Evolutionary conservation across 2,113 vertebrate species (phyloP).

Genomic region (Tylochromis polylepis): DNA sequence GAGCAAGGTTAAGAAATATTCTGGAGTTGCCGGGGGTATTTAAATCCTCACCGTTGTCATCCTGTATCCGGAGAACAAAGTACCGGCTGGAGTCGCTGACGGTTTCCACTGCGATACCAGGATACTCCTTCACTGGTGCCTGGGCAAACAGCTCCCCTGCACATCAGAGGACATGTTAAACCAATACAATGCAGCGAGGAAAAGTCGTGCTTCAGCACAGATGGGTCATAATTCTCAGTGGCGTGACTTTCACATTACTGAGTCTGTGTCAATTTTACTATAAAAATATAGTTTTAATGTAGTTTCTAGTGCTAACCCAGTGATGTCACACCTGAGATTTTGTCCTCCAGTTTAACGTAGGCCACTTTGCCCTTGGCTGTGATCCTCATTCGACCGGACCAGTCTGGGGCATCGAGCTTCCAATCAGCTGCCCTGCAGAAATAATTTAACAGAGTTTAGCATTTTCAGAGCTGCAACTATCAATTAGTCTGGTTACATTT

Average conservation of each 20-base stretch:
- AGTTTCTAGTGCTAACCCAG: fast-evolving
- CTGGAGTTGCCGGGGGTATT: too few relatives aligned
- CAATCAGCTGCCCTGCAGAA: slow-evolving; percentile 88
- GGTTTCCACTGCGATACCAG: slow-evolving; percentile 83
- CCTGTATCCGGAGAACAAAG: slow-evolving; percentile 89
- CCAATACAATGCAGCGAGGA: not conserved
- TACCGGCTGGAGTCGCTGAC: slow-evolving; percentile 90
- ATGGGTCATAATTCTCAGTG: not conserved
- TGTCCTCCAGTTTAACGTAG: slow-evolving; percentile 92
- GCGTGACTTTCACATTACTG: not conserved
- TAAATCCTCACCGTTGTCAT: slow-evolving; percentile 80
- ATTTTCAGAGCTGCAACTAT: not conserved
- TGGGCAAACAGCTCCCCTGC: slow-evolving; percentile 90
- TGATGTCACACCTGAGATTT: slow-evolving; percentile 79
- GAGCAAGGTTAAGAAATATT: not conserved
- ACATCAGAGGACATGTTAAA: not conserved
- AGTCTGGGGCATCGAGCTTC: slow-evolving; percentile 92
- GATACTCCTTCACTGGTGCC: slow-evolving; percentile 85
- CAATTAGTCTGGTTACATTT: not conserved
- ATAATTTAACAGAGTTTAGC: not conserved
- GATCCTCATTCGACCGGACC: slow-evolving; percentile 89
- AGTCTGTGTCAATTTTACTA: not conserved
- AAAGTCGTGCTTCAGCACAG: not conserved
- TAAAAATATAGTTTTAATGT: not conserved
- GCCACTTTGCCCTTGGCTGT: slow-evolving; percentile 90